These are phyloP conservation scores for Umimayanthus kanabou DNA, from an alignment of 92 coral and sea anemone genomes.

Conservation along the genomic window DNA sequence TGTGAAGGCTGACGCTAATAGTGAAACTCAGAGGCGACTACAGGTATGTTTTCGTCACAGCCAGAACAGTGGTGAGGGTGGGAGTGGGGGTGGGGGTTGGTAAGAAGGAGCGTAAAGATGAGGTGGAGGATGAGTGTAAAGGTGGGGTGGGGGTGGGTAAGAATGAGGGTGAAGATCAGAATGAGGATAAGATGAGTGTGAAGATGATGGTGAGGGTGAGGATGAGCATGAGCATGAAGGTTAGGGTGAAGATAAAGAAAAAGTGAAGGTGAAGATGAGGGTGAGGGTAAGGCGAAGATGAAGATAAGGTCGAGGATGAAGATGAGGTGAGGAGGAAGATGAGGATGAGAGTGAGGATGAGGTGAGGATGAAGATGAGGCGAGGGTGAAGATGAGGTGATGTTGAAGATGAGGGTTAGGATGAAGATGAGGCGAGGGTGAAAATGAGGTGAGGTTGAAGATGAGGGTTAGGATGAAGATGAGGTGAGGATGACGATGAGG, in stretches of 20 bases:
- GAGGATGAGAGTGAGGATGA: not conserved
- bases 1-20: conserved; percentile 94
- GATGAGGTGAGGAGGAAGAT: not conserved
- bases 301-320: not conserved
- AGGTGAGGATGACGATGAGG: not conserved
- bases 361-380: not conserved
- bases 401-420: not conserved
- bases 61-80: not conserved
- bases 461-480: not conserved
- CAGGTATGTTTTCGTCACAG: conserved; percentile 60
- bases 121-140: not conserved
- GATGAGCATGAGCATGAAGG: not conserved
- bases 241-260: not conserved
- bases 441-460: not conserved
- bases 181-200: not conserved
- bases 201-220: not conserved
- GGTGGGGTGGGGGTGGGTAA: not conserved
- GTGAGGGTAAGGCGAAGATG: not conserved
- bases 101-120: not conserved
- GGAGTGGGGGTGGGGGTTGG: not conserved
- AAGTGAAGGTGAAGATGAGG: not conserved
- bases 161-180: not conserved
- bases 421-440: not conserved
- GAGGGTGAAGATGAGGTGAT: not conserved
- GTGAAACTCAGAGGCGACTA: conserved; percentile 84